Percentiles rank a stretch among this genome's conserved stretches.
Conservation (phyloP, 2,888 invertebrate genomes). For the Melanophora roralis region DNA sequence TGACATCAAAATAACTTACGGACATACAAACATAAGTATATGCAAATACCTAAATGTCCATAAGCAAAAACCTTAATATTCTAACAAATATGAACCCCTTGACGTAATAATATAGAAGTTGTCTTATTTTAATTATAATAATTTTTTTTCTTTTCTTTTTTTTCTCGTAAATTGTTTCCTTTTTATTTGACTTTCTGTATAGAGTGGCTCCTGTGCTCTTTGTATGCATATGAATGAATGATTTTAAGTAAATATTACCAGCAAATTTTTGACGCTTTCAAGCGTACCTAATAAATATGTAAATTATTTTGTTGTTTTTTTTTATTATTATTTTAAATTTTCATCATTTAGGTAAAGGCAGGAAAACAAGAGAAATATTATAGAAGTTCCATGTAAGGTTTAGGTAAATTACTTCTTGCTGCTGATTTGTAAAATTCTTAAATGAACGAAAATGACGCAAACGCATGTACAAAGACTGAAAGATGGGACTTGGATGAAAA, state of each 20-base stretch:
- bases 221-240: background rate
- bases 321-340: constrained; percentile 27
- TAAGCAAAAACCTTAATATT: background rate
- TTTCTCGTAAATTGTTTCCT: constrained; percentile 39
- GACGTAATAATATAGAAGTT: constrained; percentile 70
- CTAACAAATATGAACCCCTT: constrained; percentile 30
- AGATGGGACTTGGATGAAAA: background rate
- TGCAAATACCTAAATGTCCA: too few relatives aligned
- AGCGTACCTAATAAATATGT: constrained; percentile 66
- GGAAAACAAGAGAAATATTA: constrained; percentile 6
- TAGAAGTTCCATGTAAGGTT: background rate
- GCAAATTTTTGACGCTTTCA: constrained; percentile 47
- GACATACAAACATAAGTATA: background rate
- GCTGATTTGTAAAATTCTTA: constrained; percentile 53
- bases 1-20: background rate
- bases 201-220: background rate
- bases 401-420: constrained; percentile 48
- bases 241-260: constrained; percentile 46
- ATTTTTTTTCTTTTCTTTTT: constrained; percentile 28
- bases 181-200: constrained; percentile 10
- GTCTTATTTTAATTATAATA: constrained; percentile 72
- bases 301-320: constrained; percentile 54
- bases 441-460: background rate
- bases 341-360: constrained; percentile 7
- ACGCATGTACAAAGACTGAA: background rate